Evolutionary conservation across 2,113 vertebrate species (phyloP), one percentile per base, ranked within the genome.

Genomic region (Brienomyrus brachyistius): DNA sequence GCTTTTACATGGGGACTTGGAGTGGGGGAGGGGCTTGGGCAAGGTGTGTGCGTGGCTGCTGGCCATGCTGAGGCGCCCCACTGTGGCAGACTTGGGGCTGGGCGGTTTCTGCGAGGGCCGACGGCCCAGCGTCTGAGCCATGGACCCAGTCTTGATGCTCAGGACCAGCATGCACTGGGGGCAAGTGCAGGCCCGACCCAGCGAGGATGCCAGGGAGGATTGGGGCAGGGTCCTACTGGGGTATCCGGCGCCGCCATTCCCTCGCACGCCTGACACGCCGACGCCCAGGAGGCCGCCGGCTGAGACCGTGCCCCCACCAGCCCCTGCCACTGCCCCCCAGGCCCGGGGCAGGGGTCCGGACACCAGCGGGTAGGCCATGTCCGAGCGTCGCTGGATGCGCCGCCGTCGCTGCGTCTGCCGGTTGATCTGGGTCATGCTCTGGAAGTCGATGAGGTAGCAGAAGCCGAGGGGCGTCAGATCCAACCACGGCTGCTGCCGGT

Each of bases 351-450:
- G 89, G n/a, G 97, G 93, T 88, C 98, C 97, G 0, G 97, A 96
- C 87, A 98, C 97, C 89, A 98, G 93, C 0, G 98, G 98, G 93
- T 99, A 99, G 47, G 98, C 94, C 91, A 98, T 94, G 92, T 98
- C 98, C 0, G 97, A 96, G 31, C 98, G 97, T 4, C 97, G 96
- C 92, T 98, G 97, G 47, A 99, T 94, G 0, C 97, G 97, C 50
- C 98, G 95, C 90, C 98, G 98, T 92, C 97, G 97, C 90, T 98
- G 98, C 1, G 96, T 99, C 92, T 99, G 98, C 90, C 98, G 96
- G 93, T 99, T 99, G 95, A 99, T 98, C 93, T 99, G 98, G 13
- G 98, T 98, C 98, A 99, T 99, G 95, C 96, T 98, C 94, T 97
- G 97, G 94, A 99, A 98, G 95, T 98, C 98, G 94, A 99, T 98